Evolutionary conservation across 1,140 invertebrate species (phyloP).

Genomic region (Hylyphantes graminicola): DNA sequence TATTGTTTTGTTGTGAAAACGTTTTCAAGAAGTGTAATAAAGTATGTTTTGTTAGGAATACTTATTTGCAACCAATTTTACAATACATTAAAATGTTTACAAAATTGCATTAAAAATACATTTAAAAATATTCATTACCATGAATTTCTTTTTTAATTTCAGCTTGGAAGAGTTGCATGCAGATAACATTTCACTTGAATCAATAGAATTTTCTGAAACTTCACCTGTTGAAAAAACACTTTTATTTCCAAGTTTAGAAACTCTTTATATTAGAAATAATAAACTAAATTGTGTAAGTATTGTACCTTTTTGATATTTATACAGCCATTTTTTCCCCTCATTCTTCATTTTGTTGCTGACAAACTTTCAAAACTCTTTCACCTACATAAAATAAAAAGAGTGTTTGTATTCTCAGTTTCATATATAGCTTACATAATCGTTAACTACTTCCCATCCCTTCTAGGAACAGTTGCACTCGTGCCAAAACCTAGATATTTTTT

Average conservation of each 20-base stretch:
- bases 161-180: constrained; percentile 67
- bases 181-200: constrained; percentile 63
- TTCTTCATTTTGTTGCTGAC: no score
- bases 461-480: no score
- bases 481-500: no score
- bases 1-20: background rate
- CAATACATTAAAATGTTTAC: background rate
- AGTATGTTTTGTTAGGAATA: background rate
- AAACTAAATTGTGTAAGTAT: constrained; percentile 70
- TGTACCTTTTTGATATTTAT: background rate
- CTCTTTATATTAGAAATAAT: constrained; percentile 72
- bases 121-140: background rate
- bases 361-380: no score
- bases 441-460: no score
- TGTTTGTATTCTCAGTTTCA: no score
- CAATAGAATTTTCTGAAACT: constrained; percentile 68
- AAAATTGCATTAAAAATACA: background rate
- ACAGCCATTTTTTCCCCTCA: no score
- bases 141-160: constrained; percentile 36
- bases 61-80: no score
- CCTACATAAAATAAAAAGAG: no score
- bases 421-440: no score
- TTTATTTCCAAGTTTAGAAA: constrained; percentile 70
- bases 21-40: background rate
- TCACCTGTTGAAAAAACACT: constrained; percentile 68